Percentiles rank a stretch among this genome's conserved stretches.
Evolutionary conservation across 1,140 invertebrate genomes (phyloP).

Genomic region (Neodiprion pinetum): DNA sequence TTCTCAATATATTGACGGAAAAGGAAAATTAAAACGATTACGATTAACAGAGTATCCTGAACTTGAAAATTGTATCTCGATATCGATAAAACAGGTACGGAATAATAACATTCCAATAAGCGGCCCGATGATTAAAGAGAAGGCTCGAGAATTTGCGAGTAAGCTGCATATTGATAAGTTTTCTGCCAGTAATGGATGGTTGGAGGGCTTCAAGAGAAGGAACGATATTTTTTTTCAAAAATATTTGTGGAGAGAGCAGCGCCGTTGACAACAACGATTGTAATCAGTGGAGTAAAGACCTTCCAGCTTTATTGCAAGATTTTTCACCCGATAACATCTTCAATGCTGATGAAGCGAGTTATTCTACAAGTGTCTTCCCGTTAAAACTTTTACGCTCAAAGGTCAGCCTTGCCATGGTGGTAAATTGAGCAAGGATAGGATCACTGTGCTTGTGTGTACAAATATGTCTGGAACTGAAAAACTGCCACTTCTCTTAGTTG

Average conservation of each 20-base stretch:
- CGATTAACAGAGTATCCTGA: not conserved
- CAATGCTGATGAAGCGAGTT: slow-evolving; percentile 26
- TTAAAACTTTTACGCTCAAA: slow-evolving; percentile 24
- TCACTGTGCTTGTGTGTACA: slow-evolving; percentile 41
- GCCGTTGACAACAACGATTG: not conserved
- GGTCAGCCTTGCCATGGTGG: not conserved
- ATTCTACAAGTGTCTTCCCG: slow-evolving; percentile 17
- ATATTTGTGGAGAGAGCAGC: slow-evolving; percentile 4
- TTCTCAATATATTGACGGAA: too few species aligned
- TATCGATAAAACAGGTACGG: slow-evolving; percentile 27
- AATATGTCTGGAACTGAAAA: slow-evolving; percentile 19
- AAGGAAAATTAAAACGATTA: too few species aligned
- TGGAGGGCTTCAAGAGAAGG: slow-evolving; percentile 16
- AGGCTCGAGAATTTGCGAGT: slow-evolving; percentile 27
- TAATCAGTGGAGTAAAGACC: slow-evolving; percentile 16
- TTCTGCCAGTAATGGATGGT: slow-evolving; percentile 33
- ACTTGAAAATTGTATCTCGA: slow-evolving; percentile 30
- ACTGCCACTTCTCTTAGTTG: slow-evolving; percentile 18
- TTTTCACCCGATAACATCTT: slow-evolving; percentile 23
- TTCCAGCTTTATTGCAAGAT: slow-evolving; percentile 14
- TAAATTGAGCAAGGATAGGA: slow-evolving; percentile 34
- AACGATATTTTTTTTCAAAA: not conserved
- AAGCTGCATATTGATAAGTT: slow-evolving; percentile 24
- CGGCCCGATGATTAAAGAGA: slow-evolving; percentile 32
- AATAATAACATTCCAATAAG: slow-evolving; percentile 22